Percentiles rank a stretch among this genome's conserved stretches.
Conservation (phyloP, 2,113 vertebrate species). For the Nesoenas mayeri region DNA sequence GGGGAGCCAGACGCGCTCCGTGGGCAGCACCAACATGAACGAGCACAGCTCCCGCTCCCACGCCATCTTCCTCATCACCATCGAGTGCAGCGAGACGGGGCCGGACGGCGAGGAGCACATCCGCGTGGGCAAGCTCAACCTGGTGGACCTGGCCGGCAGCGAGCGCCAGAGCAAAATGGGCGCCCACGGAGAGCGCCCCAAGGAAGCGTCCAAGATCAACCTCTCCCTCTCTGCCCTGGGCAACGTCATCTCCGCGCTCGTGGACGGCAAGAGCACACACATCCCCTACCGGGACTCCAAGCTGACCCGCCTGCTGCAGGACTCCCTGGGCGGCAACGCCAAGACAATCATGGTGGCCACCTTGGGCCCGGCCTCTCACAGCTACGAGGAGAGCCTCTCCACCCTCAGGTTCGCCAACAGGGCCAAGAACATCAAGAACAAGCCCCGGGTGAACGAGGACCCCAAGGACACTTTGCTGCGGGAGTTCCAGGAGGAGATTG, state of each 20-base stretch:
- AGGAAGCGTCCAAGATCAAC: constrained; percentile 96
- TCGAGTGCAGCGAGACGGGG: constrained; percentile 92
- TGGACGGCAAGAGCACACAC: constrained; percentile 89
- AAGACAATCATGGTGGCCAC: constrained; percentile 98
- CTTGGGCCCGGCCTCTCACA: constrained; percentile 87
- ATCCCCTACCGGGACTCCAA: constrained; percentile 97
- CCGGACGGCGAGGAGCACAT: constrained; percentile 92
- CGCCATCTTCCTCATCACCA: constrained; percentile 90
- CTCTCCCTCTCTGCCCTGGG: constrained; percentile 93
- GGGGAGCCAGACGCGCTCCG: constrained; percentile 89
- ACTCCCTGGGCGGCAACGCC: constrained; percentile 94
- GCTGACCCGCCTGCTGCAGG: constrained; percentile 93
- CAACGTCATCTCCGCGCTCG: constrained; percentile 95
- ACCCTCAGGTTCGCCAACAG: constrained; percentile 93
- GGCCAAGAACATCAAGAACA: constrained; percentile 98
- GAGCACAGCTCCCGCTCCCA: constrained; percentile 94
- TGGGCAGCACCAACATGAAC: constrained; percentile 95
- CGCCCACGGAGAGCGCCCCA: constrained; percentile 83
- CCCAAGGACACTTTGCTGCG: constrained; percentile 94
- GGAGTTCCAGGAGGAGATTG: constrained; percentile 95
- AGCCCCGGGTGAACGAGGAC: constrained; percentile 94
- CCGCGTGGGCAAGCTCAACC: constrained; percentile 95
- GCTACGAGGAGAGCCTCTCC: constrained; percentile 90
- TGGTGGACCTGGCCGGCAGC: constrained; percentile 95
- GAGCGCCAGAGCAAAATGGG: constrained; percentile 92